Base-by-base conservation (phyloP, 2,888 invertebrate genomes). In the Podotricha telesiphe region DNA sequence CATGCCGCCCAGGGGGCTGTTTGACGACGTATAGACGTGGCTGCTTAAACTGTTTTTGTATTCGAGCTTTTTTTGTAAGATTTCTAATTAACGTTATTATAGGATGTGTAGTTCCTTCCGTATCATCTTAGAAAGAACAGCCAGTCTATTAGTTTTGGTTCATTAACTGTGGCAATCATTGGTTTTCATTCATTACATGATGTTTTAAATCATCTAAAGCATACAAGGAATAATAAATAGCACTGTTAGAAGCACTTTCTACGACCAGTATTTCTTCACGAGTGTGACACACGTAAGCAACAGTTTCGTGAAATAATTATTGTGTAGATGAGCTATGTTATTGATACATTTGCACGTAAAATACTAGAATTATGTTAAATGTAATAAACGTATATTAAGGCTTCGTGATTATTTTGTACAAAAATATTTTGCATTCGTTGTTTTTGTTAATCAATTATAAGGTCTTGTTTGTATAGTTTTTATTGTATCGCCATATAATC, bases 1-100 rank as follows among this genome's bases (percentile, higher is more conserved):
- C 0, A 94, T 94, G 71, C 96, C 96, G 0, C 97, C 96, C 0
- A 93, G 95, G 75, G 96, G 96, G 11, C 93, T 97, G 70, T 97
- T 97, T 77, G 97, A 97, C 82, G 97, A 97, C 84, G 96, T 97
- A 70, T 97, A 87, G 76, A 55, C 28, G 28, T 28, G 28, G 28
- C 28, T 28, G 2, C 28, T 28, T 28, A 2, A 28, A 28, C 28
- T 28, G 6, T 28, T 53, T 28, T 53, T 37, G 10, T 19, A 55
- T 55, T 55, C 11, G 55, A 55, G 55, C 55, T 37, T 55, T 19
- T 53, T 17, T 42, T 42, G 42, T 42, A 42, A 42, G 42, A 13
- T 42, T 37, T 17, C 17, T 17, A 47, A 4, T 47, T 6, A 17
- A 6, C 2, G 2, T 28, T 47, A 17, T n/a, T 47, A 11, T 47